Percentiles rank a stretch among this genome's conserved stretches.
phyloP scores from a whole-genome alignment of 2,113 vertebrate species.

The Furnarius figulus region DNA sequence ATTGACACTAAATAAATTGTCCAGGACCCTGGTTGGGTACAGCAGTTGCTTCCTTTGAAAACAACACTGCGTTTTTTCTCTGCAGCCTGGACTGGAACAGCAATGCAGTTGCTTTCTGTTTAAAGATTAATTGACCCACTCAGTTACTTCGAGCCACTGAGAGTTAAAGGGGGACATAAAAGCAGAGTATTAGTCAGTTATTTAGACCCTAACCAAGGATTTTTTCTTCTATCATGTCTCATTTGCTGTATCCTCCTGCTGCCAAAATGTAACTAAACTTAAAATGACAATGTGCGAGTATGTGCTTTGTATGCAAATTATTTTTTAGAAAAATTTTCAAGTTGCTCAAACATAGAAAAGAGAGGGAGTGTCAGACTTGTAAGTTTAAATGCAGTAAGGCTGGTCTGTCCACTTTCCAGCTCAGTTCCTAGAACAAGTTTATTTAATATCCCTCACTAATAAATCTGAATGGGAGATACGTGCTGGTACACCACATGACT shows the following conservation, averaged over 20 bases:
- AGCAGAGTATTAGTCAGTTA: conserved; percentile 7
- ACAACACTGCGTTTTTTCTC: not conserved
- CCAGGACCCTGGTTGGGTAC: not conserved
- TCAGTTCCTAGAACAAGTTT: not conserved
- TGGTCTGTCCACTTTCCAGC: not conserved
- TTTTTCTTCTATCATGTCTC: not conserved
- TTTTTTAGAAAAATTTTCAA: not conserved
- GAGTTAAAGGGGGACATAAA: conserved; percentile 8
- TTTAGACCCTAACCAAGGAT: not conserved
- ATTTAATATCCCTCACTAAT: not conserved
- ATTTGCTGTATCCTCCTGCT: not conserved
- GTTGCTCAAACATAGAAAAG: not conserved
- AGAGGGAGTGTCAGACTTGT: not conserved
- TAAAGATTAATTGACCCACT: conserved; percentile 55
- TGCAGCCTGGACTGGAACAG: conserved; percentile 5
- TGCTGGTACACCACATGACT: not conserved
- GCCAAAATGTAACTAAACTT: not conserved
- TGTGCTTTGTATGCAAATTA: not conserved
- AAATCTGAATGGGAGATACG: not conserved
- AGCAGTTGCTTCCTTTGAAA: conserved; percentile 13
- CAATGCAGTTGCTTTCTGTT: conserved; percentile 37
- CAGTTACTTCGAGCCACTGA: not conserved
- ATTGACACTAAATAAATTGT: conserved; percentile 52
- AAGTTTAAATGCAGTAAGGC: not conserved
- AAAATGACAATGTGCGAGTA: not conserved